Conservation (phyloP, 2,113 vertebrate genomes). For the Sardina pilchardus region DNA sequence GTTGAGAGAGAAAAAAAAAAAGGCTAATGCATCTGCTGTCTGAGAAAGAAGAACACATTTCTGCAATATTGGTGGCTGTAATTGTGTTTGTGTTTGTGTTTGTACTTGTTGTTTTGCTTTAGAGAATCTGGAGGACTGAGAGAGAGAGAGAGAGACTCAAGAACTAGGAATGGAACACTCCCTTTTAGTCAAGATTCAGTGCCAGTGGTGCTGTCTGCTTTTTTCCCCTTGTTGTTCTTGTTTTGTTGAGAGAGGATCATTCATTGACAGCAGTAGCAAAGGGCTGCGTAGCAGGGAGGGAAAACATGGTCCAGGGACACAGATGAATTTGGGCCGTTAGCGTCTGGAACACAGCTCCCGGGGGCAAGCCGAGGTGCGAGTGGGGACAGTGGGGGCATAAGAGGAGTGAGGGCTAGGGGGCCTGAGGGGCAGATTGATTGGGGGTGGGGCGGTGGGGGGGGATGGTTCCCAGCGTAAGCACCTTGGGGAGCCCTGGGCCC, state of each 20-base stretch:
- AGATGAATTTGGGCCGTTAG: background rate
- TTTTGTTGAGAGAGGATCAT: background rate
- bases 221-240: background rate
- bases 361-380: background rate
- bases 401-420: constrained; percentile 50
- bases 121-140: constrained; percentile 40
- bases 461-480: constrained; percentile 39
- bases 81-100: constrained; percentile 47
- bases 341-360: background rate
- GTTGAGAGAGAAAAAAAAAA: constrained; percentile 1
- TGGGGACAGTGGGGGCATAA: background rate
- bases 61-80: background rate
- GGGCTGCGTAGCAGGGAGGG: background rate
- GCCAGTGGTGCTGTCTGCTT: background rate
- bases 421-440: constrained; percentile 60
- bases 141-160: constrained; percentile 49
- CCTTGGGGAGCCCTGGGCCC: constrained; percentile 39
- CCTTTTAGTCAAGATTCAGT: background rate
- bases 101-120: constrained; percentile 54
- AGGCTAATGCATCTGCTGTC: constrained; percentile 28
- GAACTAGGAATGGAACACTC: constrained; percentile 21
- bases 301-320: background rate
- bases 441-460: constrained; percentile 50
- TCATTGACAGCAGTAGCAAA: background rate
- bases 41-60: constrained; percentile 32